These are phyloP conservation scores for Cirrhinus mrigala DNA, from an alignment of 2,797 vertebrate genomes.

Conservation along the genomic window DNA sequence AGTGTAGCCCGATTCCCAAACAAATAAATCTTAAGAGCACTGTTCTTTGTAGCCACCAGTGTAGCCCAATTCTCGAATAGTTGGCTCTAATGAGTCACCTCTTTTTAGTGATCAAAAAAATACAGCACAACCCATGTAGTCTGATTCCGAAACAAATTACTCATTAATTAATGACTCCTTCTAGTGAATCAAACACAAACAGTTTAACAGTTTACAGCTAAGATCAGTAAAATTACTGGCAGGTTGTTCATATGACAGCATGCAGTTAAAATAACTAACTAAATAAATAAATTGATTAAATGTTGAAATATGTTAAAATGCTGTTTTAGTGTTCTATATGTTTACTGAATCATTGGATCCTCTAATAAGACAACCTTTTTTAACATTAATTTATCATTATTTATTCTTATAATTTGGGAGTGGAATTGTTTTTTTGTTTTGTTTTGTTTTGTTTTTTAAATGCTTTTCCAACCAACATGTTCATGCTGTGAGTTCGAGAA, in stretches of 20 bases:
- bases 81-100: not conserved
- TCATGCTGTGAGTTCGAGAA: not conserved
- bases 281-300: too few relatives aligned
- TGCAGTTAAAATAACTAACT: too few relatives aligned
- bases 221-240: not conserved
- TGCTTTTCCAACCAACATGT: too few relatives aligned
- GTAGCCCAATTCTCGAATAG: not conserved
- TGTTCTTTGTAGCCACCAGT: not conserved
- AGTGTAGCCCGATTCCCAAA: not conserved
- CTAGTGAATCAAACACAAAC: not conserved
- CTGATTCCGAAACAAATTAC: not conserved
- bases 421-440: too few relatives aligned
- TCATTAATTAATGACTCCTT: not conserved
- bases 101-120: not conserved
- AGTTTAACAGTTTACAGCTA: not conserved
- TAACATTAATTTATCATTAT: not conserved
- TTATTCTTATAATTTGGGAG: not conserved
- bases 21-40: not conserved
- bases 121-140: not conserved
- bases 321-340: too few relatives aligned
- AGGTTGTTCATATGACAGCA: not conserved
- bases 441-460: too few relatives aligned
- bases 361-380: not conserved
- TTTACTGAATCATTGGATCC: not conserved
- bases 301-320: not conserved